Conservation (phyloP, 2,113 vertebrate genomes). For the Megaceryle maxima region DNA sequence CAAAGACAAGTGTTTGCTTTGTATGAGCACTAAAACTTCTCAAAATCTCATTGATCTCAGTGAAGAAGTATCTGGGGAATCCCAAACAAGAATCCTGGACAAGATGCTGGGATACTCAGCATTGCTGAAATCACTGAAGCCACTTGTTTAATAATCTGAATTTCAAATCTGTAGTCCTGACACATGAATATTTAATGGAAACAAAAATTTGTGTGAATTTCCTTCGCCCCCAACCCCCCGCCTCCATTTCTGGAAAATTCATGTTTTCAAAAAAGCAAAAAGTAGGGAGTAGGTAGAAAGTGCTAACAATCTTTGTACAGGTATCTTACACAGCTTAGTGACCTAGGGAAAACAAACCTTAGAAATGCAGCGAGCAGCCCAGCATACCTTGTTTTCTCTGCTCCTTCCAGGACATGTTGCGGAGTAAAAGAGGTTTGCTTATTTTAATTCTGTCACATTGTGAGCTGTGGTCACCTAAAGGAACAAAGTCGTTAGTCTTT, state of each 20-base stretch:
- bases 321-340: not conserved
- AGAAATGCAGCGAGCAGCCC: not conserved
- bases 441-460: not conserved
- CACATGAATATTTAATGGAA: not conserved
- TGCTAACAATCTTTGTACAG: not conserved
- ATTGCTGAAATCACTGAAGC: not conserved
- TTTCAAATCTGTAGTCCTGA: not conserved
- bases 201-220: accelerated
- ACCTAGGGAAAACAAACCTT: not conserved
- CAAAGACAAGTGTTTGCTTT: not conserved
- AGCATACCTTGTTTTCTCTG: not conserved
- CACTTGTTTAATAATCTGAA: not conserved
- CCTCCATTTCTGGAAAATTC: not conserved
- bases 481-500: not conserved
- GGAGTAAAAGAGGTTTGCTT: not conserved
- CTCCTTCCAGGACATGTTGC: not conserved
- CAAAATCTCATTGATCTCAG: not conserved
- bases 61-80: not conserved
- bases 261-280: not conserved
- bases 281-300: not conserved
- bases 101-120: not conserved
- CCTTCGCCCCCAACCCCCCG: accelerated
- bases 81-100: not conserved
- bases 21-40: not conserved
- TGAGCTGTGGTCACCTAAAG: not conserved